A percentile compares a stretch with the other conserved stretches of the same genome.
phyloP scores from a whole-genome alignment of 2,888 invertebrate genomes.

The Helicoverpa assulta region DNA sequence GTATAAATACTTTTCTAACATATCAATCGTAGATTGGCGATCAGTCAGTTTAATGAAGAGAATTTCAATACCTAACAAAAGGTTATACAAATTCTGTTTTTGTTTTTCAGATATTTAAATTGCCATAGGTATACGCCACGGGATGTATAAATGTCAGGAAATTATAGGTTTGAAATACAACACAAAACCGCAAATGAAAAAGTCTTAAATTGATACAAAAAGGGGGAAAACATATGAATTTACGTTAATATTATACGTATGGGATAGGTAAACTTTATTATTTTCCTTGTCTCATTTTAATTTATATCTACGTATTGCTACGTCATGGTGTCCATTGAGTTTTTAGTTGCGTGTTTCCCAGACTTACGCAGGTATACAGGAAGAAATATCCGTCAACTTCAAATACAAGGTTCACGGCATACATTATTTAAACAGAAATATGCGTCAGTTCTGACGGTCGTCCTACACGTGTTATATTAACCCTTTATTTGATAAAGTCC shows the following conservation, averaged over 20 bases:
- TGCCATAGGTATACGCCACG: not conserved
- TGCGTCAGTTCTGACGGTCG: not conserved
- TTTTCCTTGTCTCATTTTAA: constrained; percentile 5
- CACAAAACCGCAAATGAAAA: not conserved
- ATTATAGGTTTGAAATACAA: too few species aligned
- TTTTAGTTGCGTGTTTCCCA: constrained; percentile 25
- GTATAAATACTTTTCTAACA: too few species aligned
- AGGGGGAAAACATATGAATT: constrained; percentile 4
- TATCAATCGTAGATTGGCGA: too few species aligned
- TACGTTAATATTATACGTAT: not conserved
- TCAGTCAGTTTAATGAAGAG: too few species aligned
- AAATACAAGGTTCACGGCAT: not conserved
- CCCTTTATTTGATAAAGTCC: too few species aligned
- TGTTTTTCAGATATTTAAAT: too few species aligned
- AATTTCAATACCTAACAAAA: too few species aligned
- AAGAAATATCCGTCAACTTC: constrained; percentile 1
- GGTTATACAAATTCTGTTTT: too few species aligned
- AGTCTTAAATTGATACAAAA: not conserved
- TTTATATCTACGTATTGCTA: constrained; percentile 3
- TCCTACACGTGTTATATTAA: too few species aligned
- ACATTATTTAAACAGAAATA: not conserved
- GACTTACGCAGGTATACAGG: constrained; percentile 2
- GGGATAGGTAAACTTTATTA: not conserved
- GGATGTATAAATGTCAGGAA: too few species aligned
- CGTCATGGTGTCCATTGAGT: constrained; percentile 38